Base-by-base conservation (phyloP, 2,888 invertebrate genomes). In the Eupithecia tripunctaria region DNA sequence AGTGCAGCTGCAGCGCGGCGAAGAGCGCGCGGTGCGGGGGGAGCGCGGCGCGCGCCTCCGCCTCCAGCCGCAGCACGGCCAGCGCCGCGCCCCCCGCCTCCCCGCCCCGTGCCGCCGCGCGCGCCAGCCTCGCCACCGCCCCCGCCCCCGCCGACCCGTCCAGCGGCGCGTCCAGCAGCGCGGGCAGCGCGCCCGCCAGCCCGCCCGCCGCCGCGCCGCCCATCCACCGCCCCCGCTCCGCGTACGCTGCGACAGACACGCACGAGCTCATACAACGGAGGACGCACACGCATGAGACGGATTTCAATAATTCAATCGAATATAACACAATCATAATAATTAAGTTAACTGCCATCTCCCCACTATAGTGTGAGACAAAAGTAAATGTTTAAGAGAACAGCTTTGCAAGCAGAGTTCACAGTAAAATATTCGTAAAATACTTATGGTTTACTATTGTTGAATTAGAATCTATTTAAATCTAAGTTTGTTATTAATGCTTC, bases 1-100 rank as follows among this genome's bases (percentile, higher is more conserved):
- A 85, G 71, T 75, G 74, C 81, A 95, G 95, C 80, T 96, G 96
- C 41, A 96, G 91, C 10, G 95, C 96, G 71, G 91, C 87, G 88
- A 88, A 73, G 81, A 83, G 75, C 60, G 63, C 63, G 67, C 81
- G 81, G 72, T 70, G 82, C 68, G 79, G 78, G 76, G 81, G 51
- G 78, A 60, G 65, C 74, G 67, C n/a, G 71, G 71, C 76, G 80
- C 80, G 78, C 78, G 82, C 75, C 76, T 72, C 77, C 68, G 79
- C 79, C 77, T 80, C 76, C 36, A 76, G 73, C 64, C 77, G 81
- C 80, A 80, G 76, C 78, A 79, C 79, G 70, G 78, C 68, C 75
- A 78, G 77, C 76, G 79, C 75, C 71, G 80, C 79, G 27, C 63
- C 76, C 3, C 67, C 78, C 63, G 56, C 56, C n/a, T n/a, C 7